phyloP scores from a whole-genome alignment of 2,113 vertebrate species.

The Alouatta palliata region DNA sequence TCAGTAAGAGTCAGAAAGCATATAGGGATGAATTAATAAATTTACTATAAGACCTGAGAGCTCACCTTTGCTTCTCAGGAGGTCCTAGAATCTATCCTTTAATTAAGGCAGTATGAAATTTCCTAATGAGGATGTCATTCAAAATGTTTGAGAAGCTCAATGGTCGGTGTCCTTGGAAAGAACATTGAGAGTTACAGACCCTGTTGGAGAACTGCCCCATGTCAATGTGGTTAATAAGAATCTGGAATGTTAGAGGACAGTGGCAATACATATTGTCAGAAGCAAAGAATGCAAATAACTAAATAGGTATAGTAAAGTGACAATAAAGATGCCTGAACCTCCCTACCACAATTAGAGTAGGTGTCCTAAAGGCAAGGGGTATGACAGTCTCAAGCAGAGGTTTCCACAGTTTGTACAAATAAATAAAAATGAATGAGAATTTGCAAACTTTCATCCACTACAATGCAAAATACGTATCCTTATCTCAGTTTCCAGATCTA shows the following conservation, averaged over 20 bases:
- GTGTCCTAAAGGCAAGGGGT: background rate
- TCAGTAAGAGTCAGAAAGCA: background rate
- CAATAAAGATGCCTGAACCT: background rate
- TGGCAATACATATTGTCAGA: background rate
- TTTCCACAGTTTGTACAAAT: background rate
- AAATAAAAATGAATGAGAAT: background rate
- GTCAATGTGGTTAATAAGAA: background rate
- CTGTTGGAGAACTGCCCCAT: background rate
- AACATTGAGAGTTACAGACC: background rate
- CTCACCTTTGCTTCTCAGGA: background rate
- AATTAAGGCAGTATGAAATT: background rate
- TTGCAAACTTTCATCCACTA: background rate
- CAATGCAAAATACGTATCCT: background rate
- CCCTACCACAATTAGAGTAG: background rate
- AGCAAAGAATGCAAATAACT: background rate
- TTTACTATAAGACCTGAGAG: background rate
- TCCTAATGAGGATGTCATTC: background rate
- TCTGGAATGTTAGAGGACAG: too few relatives aligned
- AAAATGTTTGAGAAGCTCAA: background rate
- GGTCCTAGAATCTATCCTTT: background rate
- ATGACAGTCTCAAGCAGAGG: background rate
- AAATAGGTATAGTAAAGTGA: background rate
- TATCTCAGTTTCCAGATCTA: background rate
- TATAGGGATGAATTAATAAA: background rate
- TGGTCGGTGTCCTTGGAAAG: background rate